Evolutionary conservation across 2,888 invertebrate genomes (phyloP).

Genomic region (Lacanobia oleracea): DNA sequence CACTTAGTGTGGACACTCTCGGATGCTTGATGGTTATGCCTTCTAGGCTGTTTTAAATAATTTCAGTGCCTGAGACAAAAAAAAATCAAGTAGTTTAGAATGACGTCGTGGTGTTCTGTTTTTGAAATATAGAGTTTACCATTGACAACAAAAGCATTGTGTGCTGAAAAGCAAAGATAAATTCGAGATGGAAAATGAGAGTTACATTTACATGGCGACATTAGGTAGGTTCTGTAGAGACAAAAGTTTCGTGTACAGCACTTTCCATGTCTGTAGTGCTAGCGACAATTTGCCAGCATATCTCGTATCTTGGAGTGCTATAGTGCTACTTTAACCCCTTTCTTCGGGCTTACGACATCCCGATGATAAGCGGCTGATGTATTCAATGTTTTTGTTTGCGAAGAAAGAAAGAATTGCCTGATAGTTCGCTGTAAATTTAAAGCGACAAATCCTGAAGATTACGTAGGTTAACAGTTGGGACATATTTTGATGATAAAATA

Average conservation of each 20-base stretch:
- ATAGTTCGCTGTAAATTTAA: background rate
- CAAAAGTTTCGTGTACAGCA: background rate
- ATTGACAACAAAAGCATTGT: background rate
- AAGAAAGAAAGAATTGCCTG: background rate
- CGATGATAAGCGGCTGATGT: conserved; percentile 32
- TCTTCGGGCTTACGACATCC: conserved; percentile 28
- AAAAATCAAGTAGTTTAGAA: conserved; percentile 8
- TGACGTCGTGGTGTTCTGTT: conserved; percentile 8
- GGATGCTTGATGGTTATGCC: conserved; percentile 27
- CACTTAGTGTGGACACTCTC: conserved; percentile 51
- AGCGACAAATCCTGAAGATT: no score
- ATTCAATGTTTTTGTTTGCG: conserved; percentile 25
- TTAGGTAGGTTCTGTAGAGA: background rate
- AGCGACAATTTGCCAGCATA: conserved; percentile 36
- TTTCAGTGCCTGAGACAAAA: conserved; percentile 12
- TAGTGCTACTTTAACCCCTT: conserved; percentile 35
- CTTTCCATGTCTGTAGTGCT: background rate
- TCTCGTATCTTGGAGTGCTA: conserved; percentile 34
- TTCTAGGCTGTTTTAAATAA: conserved; percentile 32
- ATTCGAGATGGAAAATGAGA: background rate
- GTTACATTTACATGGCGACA: background rate
- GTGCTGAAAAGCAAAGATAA: background rate
- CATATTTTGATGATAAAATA: background rate
- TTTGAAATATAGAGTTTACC: background rate
- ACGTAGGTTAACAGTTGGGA: background rate